Evolutionary conservation across 1,140 invertebrate genomes (phyloP), one percentile per base, ranked within the genome.

Genomic region (Heliconius congener): DNA sequence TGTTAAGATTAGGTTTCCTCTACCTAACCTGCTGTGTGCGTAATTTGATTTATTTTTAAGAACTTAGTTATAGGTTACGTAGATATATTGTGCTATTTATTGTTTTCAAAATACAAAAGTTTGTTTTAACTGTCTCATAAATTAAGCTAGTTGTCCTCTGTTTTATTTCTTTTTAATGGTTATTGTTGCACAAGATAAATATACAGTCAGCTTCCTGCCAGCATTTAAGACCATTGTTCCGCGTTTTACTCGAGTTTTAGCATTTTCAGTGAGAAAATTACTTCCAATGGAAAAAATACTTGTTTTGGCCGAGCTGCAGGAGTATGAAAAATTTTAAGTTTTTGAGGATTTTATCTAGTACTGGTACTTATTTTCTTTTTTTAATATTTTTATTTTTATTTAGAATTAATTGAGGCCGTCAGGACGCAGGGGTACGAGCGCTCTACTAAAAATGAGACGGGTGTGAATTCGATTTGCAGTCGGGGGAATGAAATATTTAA

Each of bases 141-240:
- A 60, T 60, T 23, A 60, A 27, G n/a, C 55, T 60, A 60, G 55
- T 60, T 60, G 19, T 55, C 52, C 55, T 23, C 9, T 60, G 9
- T 60, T 60, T 60, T 60, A 60, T 60, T 60, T 60, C 55, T 60
- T 8, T 60, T 60, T 60, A 60, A 60, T 60, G 9, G n/a, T 60
- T 23, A 60, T 60, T 60, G n/a, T 60, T 60, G 55, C 55, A 60
- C n/a, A 60, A 60, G 55, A 60, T 60, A 60, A 27, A 60, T 60
- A 60, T 60, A 60, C 55, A 60, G 55, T 60, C 70, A 71, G 27
- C 70, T 71, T 71, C 70, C 70, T 71, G 70, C 70, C 70, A 71
- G 70, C 70, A 19, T 71, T 71, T 71, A 71, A 71, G 70, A 71
- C 13, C 70, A 71, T 71, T 71, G 70, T 71, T 71, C 70, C 70